Conservation (phyloP, 1,140 invertebrate genomes). For the Medauroidea extradentata region DNA sequence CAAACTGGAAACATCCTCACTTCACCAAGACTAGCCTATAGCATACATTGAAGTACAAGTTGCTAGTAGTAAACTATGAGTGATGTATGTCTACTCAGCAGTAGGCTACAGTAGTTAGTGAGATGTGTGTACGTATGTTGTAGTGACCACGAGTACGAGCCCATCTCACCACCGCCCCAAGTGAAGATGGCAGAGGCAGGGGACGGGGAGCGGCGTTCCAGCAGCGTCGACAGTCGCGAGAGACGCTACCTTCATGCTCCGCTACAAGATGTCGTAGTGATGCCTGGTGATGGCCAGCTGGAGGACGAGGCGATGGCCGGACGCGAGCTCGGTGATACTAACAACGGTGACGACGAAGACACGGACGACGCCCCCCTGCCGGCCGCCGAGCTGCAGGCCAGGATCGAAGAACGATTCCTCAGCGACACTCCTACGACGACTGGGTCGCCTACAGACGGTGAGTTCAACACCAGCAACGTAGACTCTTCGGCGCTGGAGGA, state of each 20-base stretch:
- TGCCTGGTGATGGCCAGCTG: constrained; percentile 24
- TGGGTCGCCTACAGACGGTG: constrained; percentile 57
- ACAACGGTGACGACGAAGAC: constrained; percentile 29
- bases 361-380: constrained; percentile 30
- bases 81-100: too few species aligned
- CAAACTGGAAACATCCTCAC: too few species aligned
- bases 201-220: neutral
- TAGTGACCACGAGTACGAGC: constrained; percentile 88
- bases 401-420: constrained; percentile 50
- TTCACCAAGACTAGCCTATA: too few species aligned
- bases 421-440: constrained; percentile 41
- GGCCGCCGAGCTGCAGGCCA: constrained; percentile 46
- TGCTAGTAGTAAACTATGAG: too few species aligned
- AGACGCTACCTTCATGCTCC: constrained; percentile 32
- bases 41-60: too few species aligned
- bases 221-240: constrained; percentile 41
- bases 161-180: constrained; percentile 47
- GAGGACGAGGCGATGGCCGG: constrained; percentile 17
- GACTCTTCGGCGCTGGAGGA: constrained; percentile 60
- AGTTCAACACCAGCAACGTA: constrained; percentile 62
- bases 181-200: constrained; percentile 3
- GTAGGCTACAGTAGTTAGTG: too few species aligned
- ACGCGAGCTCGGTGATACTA: constrained; percentile 1
- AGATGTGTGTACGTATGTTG: too few species aligned
- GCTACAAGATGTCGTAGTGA: constrained; percentile 39